phyloP scores from a whole-genome alignment of 1,140 invertebrate genomes.

The Apolygus lucorum region DNA sequence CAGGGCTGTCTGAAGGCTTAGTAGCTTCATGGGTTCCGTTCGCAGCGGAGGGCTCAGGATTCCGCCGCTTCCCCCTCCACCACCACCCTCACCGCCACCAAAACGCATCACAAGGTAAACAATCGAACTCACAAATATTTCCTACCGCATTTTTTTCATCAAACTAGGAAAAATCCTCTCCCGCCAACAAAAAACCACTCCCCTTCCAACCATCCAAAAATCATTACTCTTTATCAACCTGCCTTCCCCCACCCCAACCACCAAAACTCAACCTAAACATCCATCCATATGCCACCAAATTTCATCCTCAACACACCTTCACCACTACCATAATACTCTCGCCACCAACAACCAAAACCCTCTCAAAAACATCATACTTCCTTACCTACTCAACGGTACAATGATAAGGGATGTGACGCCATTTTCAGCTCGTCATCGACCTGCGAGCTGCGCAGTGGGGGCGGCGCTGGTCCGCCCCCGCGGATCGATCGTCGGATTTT shows the following conservation, averaged over 20 bases:
- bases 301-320: too few relatives aligned
- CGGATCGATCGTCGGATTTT: neutral
- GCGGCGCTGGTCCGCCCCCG: too few relatives aligned
- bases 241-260: neutral
- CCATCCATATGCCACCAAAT: too few relatives aligned
- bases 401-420: neutral
- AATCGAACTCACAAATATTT: too few relatives aligned
- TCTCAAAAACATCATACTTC: neutral
- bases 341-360: neutral
- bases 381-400: neutral
- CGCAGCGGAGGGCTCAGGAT: neutral
- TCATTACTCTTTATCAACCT: neutral
- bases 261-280: neutral
- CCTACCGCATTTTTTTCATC: neutral
- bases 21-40: neutral
- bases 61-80: too few relatives aligned
- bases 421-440: neutral
- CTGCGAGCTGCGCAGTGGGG: neutral
- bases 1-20: neutral
- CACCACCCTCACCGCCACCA: too few relatives aligned
- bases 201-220: neutral
- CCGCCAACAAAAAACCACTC: neutral
- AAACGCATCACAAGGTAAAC: neutral
- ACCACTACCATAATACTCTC: neutral
- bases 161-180: neutral